Conservation (phyloP, 2,888 invertebrate genomes). For the Apodemia duryi region DNA sequence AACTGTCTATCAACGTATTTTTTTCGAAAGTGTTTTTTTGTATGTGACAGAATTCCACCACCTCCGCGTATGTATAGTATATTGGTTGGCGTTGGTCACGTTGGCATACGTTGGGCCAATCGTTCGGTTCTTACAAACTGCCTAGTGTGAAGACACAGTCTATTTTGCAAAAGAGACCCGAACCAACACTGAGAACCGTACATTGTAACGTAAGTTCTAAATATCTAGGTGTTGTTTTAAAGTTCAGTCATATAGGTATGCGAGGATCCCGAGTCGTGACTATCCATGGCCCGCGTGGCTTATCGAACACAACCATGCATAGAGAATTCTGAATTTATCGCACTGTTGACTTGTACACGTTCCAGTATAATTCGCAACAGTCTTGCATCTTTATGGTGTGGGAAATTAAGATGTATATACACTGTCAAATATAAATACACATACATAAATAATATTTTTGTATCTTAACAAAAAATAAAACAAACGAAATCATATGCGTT, state of each 20-base stretch:
- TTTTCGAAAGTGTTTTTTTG: no score
- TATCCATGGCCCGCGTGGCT: background rate
- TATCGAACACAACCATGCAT: slow-evolving; percentile 9
- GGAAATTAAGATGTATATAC: background rate
- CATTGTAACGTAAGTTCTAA: background rate
- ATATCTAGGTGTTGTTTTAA: background rate
- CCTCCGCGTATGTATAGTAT: no score
- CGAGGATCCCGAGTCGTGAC: background rate
- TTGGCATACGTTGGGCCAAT: no score
- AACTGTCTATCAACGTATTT: no score
- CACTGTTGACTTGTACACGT: slow-evolving; percentile 8
- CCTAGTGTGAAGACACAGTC: no score
- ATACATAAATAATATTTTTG: no score
- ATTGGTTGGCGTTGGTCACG: no score
- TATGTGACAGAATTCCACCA: no score
- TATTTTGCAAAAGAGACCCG: no score
- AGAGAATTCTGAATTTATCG: background rate
- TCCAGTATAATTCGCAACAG: slow-evolving; percentile 9
- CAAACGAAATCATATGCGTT: no score
- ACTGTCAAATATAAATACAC: background rate
- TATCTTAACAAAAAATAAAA: no score
- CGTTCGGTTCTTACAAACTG: no score
- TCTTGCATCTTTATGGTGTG: slow-evolving; percentile 6
- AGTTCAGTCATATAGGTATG: background rate
- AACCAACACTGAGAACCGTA: background rate